Base-by-base conservation (phyloP, 2,888 invertebrate genomes). In the Coronaproctus castanopsis region DNA sequence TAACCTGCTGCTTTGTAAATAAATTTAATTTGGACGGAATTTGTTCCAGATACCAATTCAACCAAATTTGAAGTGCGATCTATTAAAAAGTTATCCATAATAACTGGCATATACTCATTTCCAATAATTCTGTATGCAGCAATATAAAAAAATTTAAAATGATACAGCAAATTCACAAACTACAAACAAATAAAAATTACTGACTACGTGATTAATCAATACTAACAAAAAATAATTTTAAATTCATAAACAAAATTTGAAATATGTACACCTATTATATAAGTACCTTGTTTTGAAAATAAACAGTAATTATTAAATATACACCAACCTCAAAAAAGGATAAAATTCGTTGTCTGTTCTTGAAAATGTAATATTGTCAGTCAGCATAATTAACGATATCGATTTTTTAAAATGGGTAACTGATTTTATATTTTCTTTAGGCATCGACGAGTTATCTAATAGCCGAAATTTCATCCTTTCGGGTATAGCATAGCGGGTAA, bases 21-120 rank as follows among this genome's bases (percentile, higher is more conserved):
- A 36, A 36, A 36, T 36, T 5, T 8, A 14, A 36, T 14, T 36
- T 36, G 5, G 5, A 36, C 36, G 14, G 14, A 36, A 8, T 36
- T 36, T 14, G 5, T 5, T 8, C 14, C 36, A 36, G 5, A 5
- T 5, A 8, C 14, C 2, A 89, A 73, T 61, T 81, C 77, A 57
- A 82, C 77, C 24, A 91, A 76, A 72, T 93, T 84, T 64, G 79
- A 79, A 24, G 85, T 73, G 54, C 92, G 78, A 58, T 85, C 85
- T 69, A 86, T 86, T 55, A 95, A 76, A 64, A 85, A 81, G 72
- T 95, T 90, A 64, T 86, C 80, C 66, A 82, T 82, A 5, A 92
- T 73, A 63, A 93, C 81, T 21, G 95, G 95, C 62, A 91, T 72
- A 69, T 89, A 89, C 69, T 80, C 79, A 18, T 73, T 72, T 54